Conservation (phyloP, 2,888 invertebrate species). For the Sinelater perroti region DNA sequence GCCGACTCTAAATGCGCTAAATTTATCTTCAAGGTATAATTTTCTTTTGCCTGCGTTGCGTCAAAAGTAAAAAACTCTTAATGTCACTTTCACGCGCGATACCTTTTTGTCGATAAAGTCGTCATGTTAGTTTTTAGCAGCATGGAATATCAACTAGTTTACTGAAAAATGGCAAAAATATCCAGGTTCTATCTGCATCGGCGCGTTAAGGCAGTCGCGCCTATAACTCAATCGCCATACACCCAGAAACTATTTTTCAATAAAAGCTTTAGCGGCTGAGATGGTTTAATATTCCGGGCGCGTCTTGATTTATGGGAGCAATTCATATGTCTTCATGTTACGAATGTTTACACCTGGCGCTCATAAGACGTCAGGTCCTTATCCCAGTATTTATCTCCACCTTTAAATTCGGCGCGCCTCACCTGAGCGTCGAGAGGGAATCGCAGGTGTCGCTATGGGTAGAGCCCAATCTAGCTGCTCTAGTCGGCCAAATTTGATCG, state of each 20-base stretch:
- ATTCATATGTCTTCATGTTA: conserved; percentile 35
- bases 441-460: conserved; percentile 2
- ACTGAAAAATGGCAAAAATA: too few species aligned
- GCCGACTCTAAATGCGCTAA: too few species aligned
- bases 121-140: too few species aligned
- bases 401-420: conserved; percentile 15
- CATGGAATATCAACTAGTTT: too few species aligned
- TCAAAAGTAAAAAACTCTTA: too few species aligned
- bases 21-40: too few species aligned
- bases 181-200: too few species aligned
- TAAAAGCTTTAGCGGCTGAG: conserved; percentile 17
- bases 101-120: too few species aligned
- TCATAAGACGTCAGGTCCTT: conserved; percentile 24
- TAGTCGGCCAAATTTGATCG: too few species aligned
- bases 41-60: too few species aligned
- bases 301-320: conserved; percentile 31
- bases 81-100: too few species aligned
- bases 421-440: conserved; percentile 12
- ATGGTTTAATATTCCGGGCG: conserved; percentile 29
- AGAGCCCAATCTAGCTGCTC: too few species aligned
- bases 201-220: conserved; percentile 9
- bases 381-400: conserved; percentile 31
- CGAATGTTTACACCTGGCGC: conserved; percentile 34
- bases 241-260: conserved; percentile 21
- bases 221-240: conserved; percentile 14